Evolutionary conservation across 30 jellyfish, hydroid and myxozoan species (phyloP).

Genomic region (Aurelia aurita): DNA sequence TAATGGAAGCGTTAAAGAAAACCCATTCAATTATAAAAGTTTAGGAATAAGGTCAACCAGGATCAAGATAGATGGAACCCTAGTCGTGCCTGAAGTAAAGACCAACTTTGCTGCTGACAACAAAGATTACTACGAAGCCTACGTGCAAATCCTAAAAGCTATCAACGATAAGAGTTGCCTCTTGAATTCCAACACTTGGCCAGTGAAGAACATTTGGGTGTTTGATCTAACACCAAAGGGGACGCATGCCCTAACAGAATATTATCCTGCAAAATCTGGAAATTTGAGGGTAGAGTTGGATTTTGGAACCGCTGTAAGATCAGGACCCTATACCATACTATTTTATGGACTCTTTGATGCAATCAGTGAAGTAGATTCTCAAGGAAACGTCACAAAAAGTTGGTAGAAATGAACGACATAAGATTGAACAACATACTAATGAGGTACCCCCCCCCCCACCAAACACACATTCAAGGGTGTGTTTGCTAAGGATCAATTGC

Average conservation of each 20-base stretch:
- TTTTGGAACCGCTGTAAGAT: background rate
- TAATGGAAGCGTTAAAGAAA: background rate
- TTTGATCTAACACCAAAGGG: background rate
- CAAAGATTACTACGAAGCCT: background rate
- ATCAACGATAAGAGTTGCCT: background rate
- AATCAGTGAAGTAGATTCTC: background rate
- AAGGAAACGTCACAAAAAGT: background rate
- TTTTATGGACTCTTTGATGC: background rate
- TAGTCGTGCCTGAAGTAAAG: no score
- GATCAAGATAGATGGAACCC: no score
- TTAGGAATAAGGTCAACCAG: no score
- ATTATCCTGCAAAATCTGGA: background rate
- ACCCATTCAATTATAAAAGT: background rate
- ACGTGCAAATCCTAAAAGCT: background rate
- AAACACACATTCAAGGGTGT: no score
- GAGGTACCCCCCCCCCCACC: no score
- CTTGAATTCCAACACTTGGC: conserved; percentile 1
- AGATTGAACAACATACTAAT: background rate
- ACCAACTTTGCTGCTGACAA: background rate
- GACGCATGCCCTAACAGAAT: background rate
- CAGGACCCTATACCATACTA: background rate
- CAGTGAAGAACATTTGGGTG: background rate
- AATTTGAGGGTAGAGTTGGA: background rate
- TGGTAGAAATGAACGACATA: conserved; percentile 6
- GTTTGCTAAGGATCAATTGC: no score